Base-by-base conservation (phyloP, 2,113 vertebrate genomes). In the Menura novaehollandiae region DNA sequence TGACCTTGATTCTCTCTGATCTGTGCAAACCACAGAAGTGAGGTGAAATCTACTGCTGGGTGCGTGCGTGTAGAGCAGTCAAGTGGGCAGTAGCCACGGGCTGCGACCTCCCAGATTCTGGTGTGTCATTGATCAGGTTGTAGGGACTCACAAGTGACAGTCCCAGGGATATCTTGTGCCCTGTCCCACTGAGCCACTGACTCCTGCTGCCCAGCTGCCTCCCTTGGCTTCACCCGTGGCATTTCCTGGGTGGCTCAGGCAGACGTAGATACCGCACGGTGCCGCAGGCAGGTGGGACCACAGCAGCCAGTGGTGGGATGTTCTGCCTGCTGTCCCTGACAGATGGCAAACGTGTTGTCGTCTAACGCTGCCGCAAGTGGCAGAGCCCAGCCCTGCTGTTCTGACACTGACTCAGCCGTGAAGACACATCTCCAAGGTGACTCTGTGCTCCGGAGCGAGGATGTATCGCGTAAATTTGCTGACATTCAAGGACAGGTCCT, bases 351-450 rank as follows among this genome's bases (percentile, higher is more conserved):
- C 1, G 3, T 63, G 27, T 75, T 79, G 37, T 90, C 88, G 88
- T 82, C 66, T 74, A 56, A 35, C 47, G 5, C 9, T 17, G 90
- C 67, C 5, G 4, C 47, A 46, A 32, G 67, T 44, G 6, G 1
- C 77, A n/a, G 75, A 78, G 85, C 79, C 75, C 52, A 73, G 76
- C 91, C 72, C 64, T 63, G 59, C 91, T 91, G 73, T 67, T 95
- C n/a, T 89, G 93, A 59, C 91, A 85, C 90, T 78, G 93, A 89
- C 80, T 93, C 89, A 92, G 84, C 80, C 18, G 0, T 56, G 56
- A 84, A 84, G 93, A 87, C 53, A 7, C 87, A 68, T 92, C 67
- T 92, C 82, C 95, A 93, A 88, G 95, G 93, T 92, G 93, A 90
- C 72, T 74, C 73, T 67, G 68, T 56, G 68, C 89, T 92, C 9